phyloP scores from a whole-genome alignment of 2,888 invertebrate species.

The Mythimna ferrago region DNA sequence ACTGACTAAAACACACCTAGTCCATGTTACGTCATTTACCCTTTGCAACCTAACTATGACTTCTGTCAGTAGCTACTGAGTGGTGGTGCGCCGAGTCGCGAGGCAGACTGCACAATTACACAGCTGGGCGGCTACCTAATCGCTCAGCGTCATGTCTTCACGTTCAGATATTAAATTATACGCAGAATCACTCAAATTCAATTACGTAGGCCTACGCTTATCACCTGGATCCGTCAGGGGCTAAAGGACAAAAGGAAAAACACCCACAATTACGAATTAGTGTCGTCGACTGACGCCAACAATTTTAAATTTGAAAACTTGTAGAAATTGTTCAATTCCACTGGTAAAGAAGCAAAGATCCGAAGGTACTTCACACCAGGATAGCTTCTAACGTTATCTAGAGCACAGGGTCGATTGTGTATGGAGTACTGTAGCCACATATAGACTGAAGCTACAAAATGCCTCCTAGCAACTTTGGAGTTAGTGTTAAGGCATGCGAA shows the following conservation, averaged over 20 bases:
- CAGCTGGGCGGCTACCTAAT: constrained; percentile 60
- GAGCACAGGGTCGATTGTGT: no score
- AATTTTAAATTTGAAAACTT: not conserved
- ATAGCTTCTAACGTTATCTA: no score
- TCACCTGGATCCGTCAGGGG: not conserved
- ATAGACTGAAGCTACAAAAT: no score
- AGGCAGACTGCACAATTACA: constrained; percentile 58
- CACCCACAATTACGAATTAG: no score
- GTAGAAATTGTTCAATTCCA: not conserved
- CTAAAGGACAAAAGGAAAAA: not conserved
- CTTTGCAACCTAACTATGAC: not conserved
- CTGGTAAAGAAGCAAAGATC: not conserved
- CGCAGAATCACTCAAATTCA: constrained; percentile 64
- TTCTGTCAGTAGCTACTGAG: constrained; percentile 3
- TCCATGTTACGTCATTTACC: no score
- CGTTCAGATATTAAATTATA: constrained; percentile 43
- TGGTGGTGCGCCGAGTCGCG: constrained; percentile 2
- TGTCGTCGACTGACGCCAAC: not conserved
- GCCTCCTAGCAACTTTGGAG: no score
- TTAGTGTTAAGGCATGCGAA: no score
- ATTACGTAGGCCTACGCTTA: not conserved
- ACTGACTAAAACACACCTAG: no score
- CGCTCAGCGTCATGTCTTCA: constrained; percentile 48
- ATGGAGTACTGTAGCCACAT: no score
- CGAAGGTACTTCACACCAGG: no score